Percentiles rank a stretch among this genome's conserved stretches.
Conservation (phyloP, 2,797 vertebrate genomes). For the Sparus aurata region DNA sequence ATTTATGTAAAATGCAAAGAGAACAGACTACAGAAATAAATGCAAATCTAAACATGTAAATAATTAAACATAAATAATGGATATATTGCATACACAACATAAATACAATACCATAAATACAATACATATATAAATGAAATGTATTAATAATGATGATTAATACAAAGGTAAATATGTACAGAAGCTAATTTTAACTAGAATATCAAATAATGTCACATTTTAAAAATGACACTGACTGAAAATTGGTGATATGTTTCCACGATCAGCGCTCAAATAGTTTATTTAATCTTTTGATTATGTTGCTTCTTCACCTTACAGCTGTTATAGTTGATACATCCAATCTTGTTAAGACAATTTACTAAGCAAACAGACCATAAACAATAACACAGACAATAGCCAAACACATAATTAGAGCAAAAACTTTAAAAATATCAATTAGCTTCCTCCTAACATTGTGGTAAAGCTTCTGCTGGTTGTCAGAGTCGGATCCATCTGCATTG, state of each 20-base stretch:
- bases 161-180: no score
- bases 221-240: neutral
- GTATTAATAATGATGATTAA: no score
- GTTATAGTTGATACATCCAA: neutral
- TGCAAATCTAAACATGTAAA: no score
- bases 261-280: neutral
- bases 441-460: neutral
- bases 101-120: no score
- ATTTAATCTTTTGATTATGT: neutral
- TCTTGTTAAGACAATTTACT: no score
- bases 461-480: slow-evolving; percentile 17
- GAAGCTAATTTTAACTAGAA: no score
- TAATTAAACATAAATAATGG: no score
- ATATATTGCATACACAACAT: no score
- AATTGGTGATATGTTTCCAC: neutral
- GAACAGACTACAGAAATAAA: no score
- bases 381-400: neutral
- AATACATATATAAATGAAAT: no score
- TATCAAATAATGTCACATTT: no score
- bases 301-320: neutral
- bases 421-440: neutral
- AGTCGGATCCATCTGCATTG: slow-evolving; percentile 7
- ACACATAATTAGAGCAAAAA: neutral
- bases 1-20: no score
- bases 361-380: neutral